Base-by-base conservation (phyloP, 2,888 invertebrate species). In the Limnephilus rhombicus region DNA sequence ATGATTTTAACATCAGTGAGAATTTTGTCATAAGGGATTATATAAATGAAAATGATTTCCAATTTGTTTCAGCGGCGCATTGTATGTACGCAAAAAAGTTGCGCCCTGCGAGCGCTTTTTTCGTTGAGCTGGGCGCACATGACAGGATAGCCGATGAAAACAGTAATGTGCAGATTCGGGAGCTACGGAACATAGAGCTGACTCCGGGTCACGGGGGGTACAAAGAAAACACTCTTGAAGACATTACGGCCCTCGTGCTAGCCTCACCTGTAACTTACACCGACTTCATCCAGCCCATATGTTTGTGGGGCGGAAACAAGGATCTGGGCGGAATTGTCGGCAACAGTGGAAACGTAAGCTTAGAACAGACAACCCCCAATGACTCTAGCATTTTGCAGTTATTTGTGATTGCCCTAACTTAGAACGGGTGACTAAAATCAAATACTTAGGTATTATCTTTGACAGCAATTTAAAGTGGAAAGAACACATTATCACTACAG, bases 231-330 rank as follows among this genome's bases (percentile, higher is more conserved):
- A 41, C 5, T 2, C 11, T 11, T 37, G 34, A 86, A 9, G 86
- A 86, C 29, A 95, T 96, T 80, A 96, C 96, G 93, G 97, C 97
- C 94, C 95, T 97, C 80, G 95, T 97, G 11, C 96, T 96, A 11
- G 94, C 97, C 80, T 95, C 95, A 5, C 95, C 95, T 18, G 96
- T 96, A 0, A 95, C 96, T 89, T 96, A 96, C 93, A 97, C 95
- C 68, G 94, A 95, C 4, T 95, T 95, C 93, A 96, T 97, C 82
- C 95, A 96, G 80, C 96, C 97, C 1, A 96, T 96, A 80, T 97
- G 97, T 93, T 95, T 97, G 0, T 97, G 97, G 97, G 94, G 94
- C 2, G 96, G 96, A 0, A 94, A 95, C 80, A 93, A 94, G 0
- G 95, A 95, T 18, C 94, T 95, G 0, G 94, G 94, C 31, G 93